These are phyloP conservation scores for Polypedilum vanderplanki DNA, from an alignment of 1,140 invertebrate species.

Conservation along the genomic window DNA sequence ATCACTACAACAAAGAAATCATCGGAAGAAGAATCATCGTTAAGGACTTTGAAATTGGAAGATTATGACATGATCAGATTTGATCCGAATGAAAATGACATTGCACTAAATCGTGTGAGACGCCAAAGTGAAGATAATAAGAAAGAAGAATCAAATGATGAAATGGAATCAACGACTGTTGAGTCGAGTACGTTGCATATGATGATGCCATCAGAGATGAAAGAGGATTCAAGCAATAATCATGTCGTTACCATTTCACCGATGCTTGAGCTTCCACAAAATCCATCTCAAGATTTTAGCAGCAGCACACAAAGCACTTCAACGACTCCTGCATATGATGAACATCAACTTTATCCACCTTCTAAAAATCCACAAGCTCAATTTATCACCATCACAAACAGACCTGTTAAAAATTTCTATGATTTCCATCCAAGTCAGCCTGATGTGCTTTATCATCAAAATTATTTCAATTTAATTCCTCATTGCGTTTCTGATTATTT, in stretches of 20 bases:
- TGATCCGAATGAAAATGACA: not conserved
- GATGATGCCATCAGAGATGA: not conserved
- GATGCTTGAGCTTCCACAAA: not conserved
- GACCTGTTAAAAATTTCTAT: not conserved
- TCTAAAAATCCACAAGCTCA: not conserved
- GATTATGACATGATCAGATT: slow-evolving; percentile 8
- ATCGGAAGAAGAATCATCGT: not conserved
- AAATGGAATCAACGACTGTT: slow-evolving; percentile 11
- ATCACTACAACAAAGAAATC: not conserved
- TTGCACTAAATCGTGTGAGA: not conserved
- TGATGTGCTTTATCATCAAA: not conserved
- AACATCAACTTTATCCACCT: not conserved
- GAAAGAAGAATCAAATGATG: slow-evolving; percentile 2
- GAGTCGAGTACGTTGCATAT: not conserved
- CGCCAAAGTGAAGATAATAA: not conserved
- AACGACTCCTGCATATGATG: not conserved
- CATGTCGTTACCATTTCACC: not conserved
- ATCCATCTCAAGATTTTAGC: not conserved
- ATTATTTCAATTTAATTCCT: not conserved
- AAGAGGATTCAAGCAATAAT: not conserved
- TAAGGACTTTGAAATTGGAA: slow-evolving; percentile 23
- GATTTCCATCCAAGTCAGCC: not conserved
- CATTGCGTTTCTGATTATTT: not conserved
- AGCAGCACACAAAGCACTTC: not conserved
- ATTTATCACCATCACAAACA: not conserved